Evolutionary conservation across 1,140 invertebrate species (phyloP).

Genomic region (Trichonephila clavipes): DNA sequence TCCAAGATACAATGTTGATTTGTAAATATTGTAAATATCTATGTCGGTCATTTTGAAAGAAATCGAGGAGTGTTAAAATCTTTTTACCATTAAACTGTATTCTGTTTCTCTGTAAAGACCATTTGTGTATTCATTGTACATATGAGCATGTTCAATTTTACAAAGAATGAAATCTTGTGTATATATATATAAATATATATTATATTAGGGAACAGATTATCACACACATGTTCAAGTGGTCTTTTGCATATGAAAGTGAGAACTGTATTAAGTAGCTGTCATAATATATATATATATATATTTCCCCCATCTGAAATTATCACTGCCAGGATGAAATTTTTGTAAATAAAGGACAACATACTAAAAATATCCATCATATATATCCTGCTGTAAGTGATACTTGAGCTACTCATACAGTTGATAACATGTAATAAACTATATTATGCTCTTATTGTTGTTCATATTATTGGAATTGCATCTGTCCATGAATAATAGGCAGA

Average conservation of each 20-base stretch:
- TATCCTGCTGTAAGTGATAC: conserved; percentile 73
- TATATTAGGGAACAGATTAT: conserved; percentile 75
- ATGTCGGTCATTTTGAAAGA: conserved; percentile 65
- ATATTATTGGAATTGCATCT: not conserved
- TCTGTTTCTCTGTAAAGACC: conserved; percentile 71
- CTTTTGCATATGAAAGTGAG: conserved; percentile 61
- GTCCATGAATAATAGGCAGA: not conserved
- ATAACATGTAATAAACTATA: conserved; percentile 76
- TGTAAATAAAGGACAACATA: conserved; percentile 39
- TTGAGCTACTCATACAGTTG: conserved; percentile 73
- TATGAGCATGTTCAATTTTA: conserved; percentile 69
- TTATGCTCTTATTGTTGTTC: conserved; percentile 72
- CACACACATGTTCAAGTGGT: conserved; percentile 56
- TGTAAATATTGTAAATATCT: conserved; percentile 71
- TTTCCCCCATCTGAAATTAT: conserved; percentile 59
- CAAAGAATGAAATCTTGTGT: conserved; percentile 66
- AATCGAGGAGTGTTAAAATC: conserved; percentile 57
- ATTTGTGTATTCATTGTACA: conserved; percentile 69
- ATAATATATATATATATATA: conserved; percentile 22
- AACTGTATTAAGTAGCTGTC: conserved; percentile 58
- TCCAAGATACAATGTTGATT: conserved; percentile 50
- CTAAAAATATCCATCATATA: conserved; percentile 7
- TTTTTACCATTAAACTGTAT: conserved; percentile 71
- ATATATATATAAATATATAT: conserved; percentile 69
- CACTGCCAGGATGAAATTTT: conserved; percentile 74